phyloP scores from a whole-genome alignment of 2,113 vertebrate species.

The Sebastes fasciatus region DNA sequence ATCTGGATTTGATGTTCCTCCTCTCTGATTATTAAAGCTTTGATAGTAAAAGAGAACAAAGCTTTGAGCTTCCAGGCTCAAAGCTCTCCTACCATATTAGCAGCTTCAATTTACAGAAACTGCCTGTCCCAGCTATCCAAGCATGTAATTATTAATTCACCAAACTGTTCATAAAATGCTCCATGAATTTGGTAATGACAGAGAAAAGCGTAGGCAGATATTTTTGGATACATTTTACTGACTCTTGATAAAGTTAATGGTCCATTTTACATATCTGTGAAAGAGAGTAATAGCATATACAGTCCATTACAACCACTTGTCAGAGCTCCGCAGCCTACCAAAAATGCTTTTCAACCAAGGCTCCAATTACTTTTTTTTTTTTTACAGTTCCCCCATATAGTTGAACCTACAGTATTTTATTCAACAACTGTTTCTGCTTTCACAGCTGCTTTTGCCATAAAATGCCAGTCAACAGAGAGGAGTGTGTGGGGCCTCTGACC shows the following conservation, averaged over 20 bases:
- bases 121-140: background rate
- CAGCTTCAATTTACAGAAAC: conserved; percentile 11
- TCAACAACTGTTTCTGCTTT: conserved; percentile 16
- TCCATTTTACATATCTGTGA: conserved; percentile 17
- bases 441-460: conserved; percentile 1
- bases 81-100: background rate
- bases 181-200: conserved; percentile 1
- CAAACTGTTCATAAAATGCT: conserved; percentile 2
- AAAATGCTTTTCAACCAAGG: background rate
- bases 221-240: background rate
- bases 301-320: background rate
- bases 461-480: background rate
- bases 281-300: background rate
- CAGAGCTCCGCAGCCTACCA: background rate
- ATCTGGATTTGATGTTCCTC: conserved; percentile 49
- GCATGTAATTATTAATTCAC: conserved; percentile 10
- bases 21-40: conserved; percentile 36
- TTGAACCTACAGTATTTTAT: background rate
- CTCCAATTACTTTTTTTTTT: background rate
- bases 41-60: conserved; percentile 17
- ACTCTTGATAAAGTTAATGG: background rate
- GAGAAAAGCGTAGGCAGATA: conserved; percentile 7
- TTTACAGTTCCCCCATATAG: background rate
- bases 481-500: background rate
- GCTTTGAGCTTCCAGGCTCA: background rate